Evolutionary conservation across 2,113 vertebrate species (phyloP), one percentile per base, ranked within the genome.

Genomic region (Paedocypris sp.): DNA sequence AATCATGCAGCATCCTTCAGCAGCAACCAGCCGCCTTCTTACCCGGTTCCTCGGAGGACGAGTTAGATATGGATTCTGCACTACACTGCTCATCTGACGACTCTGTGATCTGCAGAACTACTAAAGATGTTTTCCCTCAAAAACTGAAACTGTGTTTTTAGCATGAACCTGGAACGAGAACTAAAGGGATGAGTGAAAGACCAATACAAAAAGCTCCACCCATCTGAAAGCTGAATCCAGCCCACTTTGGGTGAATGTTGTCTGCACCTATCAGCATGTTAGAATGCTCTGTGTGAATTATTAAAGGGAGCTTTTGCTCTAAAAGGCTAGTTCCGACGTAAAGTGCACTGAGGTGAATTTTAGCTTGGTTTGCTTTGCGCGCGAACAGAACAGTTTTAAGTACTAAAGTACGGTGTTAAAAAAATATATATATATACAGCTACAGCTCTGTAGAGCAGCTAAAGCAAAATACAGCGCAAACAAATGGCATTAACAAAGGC

Each of bases 231-330:
- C 16, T 15, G 15, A 36, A 19, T 11, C n/a, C 15, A 65, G 73
- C 64, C 70, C 78, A 70, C 71, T 48, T 36, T 62, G 61, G 54
- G 58, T 29, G 46, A 74, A 79, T 79, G 85, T 85, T 89, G 25
- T 87, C 48, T 87, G 85, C 77, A 67, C 73, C 87, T 86, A 85
- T 87, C 83, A 86, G 77, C 74, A 74, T 43, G 20, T 66, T 75
- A 71, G 22, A 73, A 74, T 79, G 78, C 78, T 70, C 57, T 16
- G 77, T 42, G 68, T 96, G 80, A 96, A 96, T 94, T 86, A 94
- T 94, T 93, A 79, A 94, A 68, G 70, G 73, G 26, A 0, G 71
- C 66, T 75, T 76, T 74, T 71, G 65, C 64, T 62, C 84, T 89
- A 85, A 89, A 88, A 90, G 90, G 87, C 73, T 33, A 78, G 65